A percentile compares a stretch with the other conserved stretches of the same genome.
These are phyloP conservation scores for Pygathrix nemaeus DNA, from an alignment of 2,113 vertebrate genomes.

Conservation along the genomic window DNA sequence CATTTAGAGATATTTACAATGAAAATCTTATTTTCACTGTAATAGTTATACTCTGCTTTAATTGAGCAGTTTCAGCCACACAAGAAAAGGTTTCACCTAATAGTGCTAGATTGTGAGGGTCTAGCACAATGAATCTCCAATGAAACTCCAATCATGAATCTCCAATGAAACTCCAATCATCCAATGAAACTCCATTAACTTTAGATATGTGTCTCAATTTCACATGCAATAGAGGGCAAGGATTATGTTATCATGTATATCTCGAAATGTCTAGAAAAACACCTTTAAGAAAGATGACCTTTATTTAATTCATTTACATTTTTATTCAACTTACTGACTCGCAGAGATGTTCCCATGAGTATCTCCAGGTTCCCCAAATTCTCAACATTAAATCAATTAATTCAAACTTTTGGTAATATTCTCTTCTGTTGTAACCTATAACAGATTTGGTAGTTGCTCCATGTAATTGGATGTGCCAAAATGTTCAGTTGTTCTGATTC, in stretches of 20 bases:
- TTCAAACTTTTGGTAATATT: background rate
- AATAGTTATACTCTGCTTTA: too few species aligned
- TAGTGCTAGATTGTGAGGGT: too few species aligned
- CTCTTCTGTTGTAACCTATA: background rate
- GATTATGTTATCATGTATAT: background rate
- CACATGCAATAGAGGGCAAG: background rate
- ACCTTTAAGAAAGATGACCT: background rate
- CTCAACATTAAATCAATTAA: constrained; percentile 56
- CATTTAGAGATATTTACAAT: background rate
- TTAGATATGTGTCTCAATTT: background rate
- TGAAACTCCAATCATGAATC: too few species aligned
- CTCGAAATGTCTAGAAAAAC: background rate
- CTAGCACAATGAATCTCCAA: too few species aligned
- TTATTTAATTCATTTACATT: background rate
- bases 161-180: too few species aligned
- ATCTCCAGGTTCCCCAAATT: background rate
- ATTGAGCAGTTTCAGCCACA: too few species aligned
- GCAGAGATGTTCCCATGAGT: background rate
- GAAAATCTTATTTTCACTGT: background rate
- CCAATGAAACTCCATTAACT: too few species aligned
- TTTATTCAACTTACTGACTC: background rate
- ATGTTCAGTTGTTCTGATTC: constrained; percentile 64
- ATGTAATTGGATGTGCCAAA: constrained; percentile 57
- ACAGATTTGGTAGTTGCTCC: background rate
- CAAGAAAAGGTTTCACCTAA: too few species aligned